phyloP scores from a whole-genome alignment of 1,140 invertebrate genomes.

The Zaprionus camerounensis region DNA sequence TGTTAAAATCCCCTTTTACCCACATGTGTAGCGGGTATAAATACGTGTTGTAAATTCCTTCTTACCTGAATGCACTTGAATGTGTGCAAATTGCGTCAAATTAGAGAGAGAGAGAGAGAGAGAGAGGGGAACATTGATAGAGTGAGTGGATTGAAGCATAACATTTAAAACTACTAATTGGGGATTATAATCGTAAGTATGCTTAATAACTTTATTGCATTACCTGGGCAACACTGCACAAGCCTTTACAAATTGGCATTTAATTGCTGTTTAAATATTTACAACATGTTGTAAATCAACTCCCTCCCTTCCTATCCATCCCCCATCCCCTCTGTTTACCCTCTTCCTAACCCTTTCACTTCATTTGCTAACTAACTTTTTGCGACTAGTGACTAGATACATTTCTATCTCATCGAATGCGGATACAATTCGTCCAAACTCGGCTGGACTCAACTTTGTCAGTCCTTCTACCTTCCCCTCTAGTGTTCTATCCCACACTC shows the following conservation, averaged over 20 bases:
- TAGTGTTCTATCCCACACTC: not conserved
- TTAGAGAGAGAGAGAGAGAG: not conserved
- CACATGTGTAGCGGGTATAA: too few species aligned
- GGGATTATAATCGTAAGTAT: not conserved
- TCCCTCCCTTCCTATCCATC: not conserved
- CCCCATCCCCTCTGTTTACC: not conserved
- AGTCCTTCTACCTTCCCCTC: slow-evolving; percentile 2
- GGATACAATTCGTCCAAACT: slow-evolving; percentile 29
- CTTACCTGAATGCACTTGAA: not conserved
- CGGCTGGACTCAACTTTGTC: slow-evolving; percentile 34
- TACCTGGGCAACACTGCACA: not conserved
- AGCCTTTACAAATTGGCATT: not conserved
- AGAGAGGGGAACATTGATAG: not conserved
- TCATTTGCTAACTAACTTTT: slow-evolving; percentile 32
- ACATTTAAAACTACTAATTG: slow-evolving; percentile 1
- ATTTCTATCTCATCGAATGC: slow-evolving; percentile 29
- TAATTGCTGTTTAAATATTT: not conserved
- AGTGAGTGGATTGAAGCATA: not conserved
- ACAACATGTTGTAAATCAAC: not conserved
- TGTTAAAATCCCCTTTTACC: too few species aligned
- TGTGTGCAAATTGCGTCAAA: not conserved
- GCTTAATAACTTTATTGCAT: not conserved
- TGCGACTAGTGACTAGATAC: not conserved
- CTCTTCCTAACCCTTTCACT: not conserved
- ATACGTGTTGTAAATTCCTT: not conserved